Evolutionary conservation across 2,797 vertebrate species (phyloP).

Genomic region (Eutrigla gurnardus): DNA sequence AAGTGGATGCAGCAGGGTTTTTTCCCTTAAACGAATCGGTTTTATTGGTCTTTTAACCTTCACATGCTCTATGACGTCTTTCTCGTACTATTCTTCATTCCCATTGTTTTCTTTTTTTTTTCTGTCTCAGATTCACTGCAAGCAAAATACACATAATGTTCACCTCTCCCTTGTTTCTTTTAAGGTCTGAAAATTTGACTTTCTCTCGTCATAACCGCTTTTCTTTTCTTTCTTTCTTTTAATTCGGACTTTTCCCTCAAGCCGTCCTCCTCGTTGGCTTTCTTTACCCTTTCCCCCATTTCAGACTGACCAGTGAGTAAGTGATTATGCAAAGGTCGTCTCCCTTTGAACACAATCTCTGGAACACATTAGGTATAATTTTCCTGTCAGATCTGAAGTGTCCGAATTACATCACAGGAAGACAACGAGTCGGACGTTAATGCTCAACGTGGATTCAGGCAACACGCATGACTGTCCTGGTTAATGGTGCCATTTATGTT

Average conservation of each 20-base stretch:
- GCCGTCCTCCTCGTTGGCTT: constrained; percentile 23
- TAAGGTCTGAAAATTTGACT: constrained; percentile 14
- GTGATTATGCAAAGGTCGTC: constrained; percentile 76
- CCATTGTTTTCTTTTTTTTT: neutral
- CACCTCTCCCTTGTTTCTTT: constrained; percentile 5
- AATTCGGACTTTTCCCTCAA: constrained; percentile 33
- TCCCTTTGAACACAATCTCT: constrained; percentile 68
- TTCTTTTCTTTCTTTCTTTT: constrained; percentile 20
- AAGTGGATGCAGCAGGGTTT: constrained; percentile 62
- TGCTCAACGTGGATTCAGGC: constrained; percentile 60
- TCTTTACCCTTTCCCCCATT: constrained; percentile 49
- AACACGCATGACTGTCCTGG: constrained; percentile 79
- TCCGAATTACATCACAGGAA: constrained; percentile 79
- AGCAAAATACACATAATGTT: constrained; percentile 26
- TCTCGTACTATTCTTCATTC: constrained; percentile 43
- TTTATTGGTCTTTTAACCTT: constrained; percentile 80
- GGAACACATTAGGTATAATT: constrained; percentile 75
- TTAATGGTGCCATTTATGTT: constrained; percentile 81
- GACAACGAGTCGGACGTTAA: constrained; percentile 62
- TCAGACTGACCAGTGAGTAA: constrained; percentile 59
- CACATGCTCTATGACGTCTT: constrained; percentile 49
- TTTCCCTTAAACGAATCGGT: constrained; percentile 72
- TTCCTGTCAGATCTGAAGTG: constrained; percentile 81
- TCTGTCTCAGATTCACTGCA: constrained; percentile 15
- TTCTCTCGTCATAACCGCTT: neutral